These are phyloP conservation scores for Mohoua ochrocephala DNA, from an alignment of 2,113 vertebrate species.

Conservation along the genomic window DNA sequence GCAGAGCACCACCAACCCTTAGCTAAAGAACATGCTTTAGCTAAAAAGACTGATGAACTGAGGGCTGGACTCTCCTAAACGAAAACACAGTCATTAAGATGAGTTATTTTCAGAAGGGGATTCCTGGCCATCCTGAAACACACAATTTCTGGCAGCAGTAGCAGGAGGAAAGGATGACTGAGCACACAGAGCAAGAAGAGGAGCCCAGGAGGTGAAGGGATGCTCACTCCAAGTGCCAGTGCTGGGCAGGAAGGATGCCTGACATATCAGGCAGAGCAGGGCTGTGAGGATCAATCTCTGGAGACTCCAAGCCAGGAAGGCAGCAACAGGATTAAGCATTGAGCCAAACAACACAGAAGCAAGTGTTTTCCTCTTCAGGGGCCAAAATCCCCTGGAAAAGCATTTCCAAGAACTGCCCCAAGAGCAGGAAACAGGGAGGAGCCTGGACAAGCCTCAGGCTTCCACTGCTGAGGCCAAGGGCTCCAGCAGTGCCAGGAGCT, in stretches of 20 bases:
- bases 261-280: background rate
- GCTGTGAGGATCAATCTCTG: background rate
- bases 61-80: background rate
- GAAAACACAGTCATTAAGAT: background rate
- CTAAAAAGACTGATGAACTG: background rate
- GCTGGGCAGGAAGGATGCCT: background rate
- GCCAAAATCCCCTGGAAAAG: background rate
- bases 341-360: background rate
- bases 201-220: background rate
- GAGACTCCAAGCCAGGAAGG: background rate
- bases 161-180: background rate
- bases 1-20: background rate
- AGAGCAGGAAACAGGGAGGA: background rate
- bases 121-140: background rate
- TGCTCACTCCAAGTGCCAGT: background rate
- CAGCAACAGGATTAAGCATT: background rate
- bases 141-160: rapidly evolving
- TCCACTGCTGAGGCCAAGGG: background rate
- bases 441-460: background rate
- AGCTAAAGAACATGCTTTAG: background rate
- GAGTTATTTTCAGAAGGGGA: background rate
- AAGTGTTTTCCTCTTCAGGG: background rate
- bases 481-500: background rate
- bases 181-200: background rate
- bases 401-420: background rate